A percentile compares a stretch with the other conserved stretches of the same genome.
Evolutionary conservation across 1,140 invertebrate genomes (phyloP).

Genomic region (Laupala kohalensis): DNA sequence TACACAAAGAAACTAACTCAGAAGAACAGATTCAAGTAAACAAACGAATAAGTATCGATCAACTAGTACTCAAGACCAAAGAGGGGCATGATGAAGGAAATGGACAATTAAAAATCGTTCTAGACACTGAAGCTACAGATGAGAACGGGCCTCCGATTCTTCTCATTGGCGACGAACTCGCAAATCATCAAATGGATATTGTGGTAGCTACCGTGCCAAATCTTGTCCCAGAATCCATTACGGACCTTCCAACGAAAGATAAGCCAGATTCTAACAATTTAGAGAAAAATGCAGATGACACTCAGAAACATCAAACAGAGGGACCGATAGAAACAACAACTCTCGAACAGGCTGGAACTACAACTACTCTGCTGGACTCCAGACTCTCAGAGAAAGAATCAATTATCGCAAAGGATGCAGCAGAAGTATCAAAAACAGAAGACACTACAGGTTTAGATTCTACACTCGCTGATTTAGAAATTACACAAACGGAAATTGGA

Average conservation of each 20-base stretch:
- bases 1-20: background rate
- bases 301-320: background rate
- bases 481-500: background rate
- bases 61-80: background rate
- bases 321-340: background rate
- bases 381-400: background rate
- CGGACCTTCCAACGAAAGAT: background rate
- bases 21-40: background rate
- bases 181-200: background rate
- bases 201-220: background rate
- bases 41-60: background rate
- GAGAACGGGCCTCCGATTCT: background rate
- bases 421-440: background rate
- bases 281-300: background rate
- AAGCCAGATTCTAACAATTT: no score
- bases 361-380: background rate
- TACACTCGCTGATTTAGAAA: background rate
- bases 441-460: no score
- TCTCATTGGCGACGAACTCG: background rate
- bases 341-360: background rate
- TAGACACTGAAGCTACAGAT: background rate
- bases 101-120: background rate
- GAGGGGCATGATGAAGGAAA: background rate
- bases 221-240: background rate
- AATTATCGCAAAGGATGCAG: background rate